phyloP scores from a whole-genome alignment of 35 echinoderm and acorn worm species.

The Apostichopus parvimensis region DNA sequence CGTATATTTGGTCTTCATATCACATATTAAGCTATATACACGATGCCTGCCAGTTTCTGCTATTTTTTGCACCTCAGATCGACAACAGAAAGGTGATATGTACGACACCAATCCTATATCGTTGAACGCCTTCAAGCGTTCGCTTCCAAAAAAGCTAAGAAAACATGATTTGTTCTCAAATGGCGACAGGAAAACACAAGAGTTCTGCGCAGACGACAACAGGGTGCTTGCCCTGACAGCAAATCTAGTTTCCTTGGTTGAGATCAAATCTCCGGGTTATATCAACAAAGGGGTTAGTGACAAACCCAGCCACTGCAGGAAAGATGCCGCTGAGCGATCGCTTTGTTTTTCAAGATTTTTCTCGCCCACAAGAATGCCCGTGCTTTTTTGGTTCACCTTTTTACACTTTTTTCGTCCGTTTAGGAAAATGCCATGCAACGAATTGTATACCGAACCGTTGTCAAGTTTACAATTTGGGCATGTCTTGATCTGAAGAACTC shows the following conservation, averaged over 20 bases:
- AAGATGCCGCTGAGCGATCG: slow-evolving; percentile 14
- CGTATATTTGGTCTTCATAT: too few relatives aligned
- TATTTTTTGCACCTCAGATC: background rate
- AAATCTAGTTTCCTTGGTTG: slow-evolving; percentile 35
- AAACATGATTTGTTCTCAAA: slow-evolving; percentile 58
- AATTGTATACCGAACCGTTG: too few relatives aligned
- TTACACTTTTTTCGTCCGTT: too few relatives aligned
- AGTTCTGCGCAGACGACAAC: slow-evolving; percentile 18
- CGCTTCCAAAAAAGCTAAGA: slow-evolving; percentile 49
- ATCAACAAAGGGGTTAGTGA: slow-evolving; percentile 57
- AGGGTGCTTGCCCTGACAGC: slow-evolving; percentile 15
- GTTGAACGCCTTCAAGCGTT: slow-evolving; percentile 31
- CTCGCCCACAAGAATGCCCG: slow-evolving; percentile 21
- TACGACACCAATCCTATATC: slow-evolving; percentile 24
- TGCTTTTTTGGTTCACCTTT: background rate
- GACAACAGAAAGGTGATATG: slow-evolving; percentile 20
- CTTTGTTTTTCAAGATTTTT: slow-evolving; percentile 24
- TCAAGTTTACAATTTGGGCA: too few relatives aligned
- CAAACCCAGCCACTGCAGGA: slow-evolving; percentile 25
- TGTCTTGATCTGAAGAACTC: too few relatives aligned
- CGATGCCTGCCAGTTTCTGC: too few relatives aligned
- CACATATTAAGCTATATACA: too few relatives aligned
- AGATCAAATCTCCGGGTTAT: slow-evolving; percentile 59
- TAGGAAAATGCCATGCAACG: too few relatives aligned
- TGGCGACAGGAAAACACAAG: slow-evolving; percentile 30